A percentile compares a stretch with the other conserved stretches of the same genome.
These are phyloP conservation scores for Condylura cristata DNA, from an alignment of 2,113 vertebrate genomes.

Conservation along the genomic window DNA sequence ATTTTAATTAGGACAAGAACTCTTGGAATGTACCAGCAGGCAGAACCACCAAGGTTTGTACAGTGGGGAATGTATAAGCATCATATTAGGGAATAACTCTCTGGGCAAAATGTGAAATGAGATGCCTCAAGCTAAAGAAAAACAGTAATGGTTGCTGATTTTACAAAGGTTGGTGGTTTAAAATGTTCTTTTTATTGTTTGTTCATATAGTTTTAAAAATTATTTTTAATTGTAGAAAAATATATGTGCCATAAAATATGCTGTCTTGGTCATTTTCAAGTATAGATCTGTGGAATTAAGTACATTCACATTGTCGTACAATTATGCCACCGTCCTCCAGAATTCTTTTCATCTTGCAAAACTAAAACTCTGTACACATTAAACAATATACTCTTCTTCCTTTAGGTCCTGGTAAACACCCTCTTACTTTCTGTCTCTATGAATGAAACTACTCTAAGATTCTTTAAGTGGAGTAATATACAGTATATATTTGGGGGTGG, in stretches of 20 bases:
- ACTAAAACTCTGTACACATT: neutral
- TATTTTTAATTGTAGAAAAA: conserved; percentile 14
- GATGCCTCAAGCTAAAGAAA: neutral
- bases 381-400: neutral
- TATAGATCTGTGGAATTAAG: neutral
- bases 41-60: conserved; percentile 9
- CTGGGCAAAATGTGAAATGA: conserved; percentile 26
- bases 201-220: neutral
- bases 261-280: neutral
- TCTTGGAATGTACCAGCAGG: conserved; percentile 61
- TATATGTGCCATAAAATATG: neutral
- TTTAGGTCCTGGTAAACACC: neutral
- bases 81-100: conserved; percentile 19
- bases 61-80: conserved; percentile 45
- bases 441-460: neutral
- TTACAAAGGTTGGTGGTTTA: neutral
- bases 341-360: neutral
- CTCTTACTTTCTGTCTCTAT: neutral
- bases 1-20: conserved; percentile 71
- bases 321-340: neutral
- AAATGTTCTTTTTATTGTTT: neutral
- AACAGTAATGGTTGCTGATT: neutral
- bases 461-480: too few species aligned
- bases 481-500: neutral
- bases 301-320: neutral